These are phyloP conservation scores for Agriopis marginaria DNA, from an alignment of 2,888 invertebrate genomes.

Conservation along the genomic window DNA sequence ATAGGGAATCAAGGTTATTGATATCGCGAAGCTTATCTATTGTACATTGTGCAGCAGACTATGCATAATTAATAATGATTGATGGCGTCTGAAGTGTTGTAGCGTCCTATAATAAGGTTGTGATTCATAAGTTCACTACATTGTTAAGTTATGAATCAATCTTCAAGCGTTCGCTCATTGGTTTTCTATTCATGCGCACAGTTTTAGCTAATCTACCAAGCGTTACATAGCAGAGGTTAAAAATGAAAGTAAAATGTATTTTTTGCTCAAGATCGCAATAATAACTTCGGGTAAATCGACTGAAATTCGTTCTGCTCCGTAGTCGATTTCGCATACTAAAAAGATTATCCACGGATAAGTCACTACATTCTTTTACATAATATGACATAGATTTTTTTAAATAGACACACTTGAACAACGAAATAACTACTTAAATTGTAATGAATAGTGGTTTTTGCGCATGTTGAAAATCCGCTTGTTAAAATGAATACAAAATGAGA, in stretches of 20 bases:
- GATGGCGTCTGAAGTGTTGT: constrained; percentile 38
- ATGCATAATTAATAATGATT: constrained; percentile 51
- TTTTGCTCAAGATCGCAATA: not conserved
- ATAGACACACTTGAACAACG: constrained; percentile 10
- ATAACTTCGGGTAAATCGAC: not conserved
- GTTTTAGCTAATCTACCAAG: not conserved
- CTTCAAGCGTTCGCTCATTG: constrained; percentile 11
- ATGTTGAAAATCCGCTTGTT: constrained; percentile 1
- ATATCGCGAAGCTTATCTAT: constrained; percentile 8
- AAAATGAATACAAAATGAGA: constrained; percentile 5
- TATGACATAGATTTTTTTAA: not conserved
- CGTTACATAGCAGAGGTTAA: not conserved
- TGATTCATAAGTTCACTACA: constrained; percentile 41
- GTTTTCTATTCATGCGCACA: not conserved
- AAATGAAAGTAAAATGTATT: not conserved
- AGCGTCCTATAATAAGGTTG: constrained; percentile 38
- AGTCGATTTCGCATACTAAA: not conserved
- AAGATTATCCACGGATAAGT: constrained; percentile 9
- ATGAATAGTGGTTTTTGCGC: constrained; percentile 7
- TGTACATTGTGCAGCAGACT: constrained; percentile 20
- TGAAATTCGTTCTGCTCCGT: not conserved
- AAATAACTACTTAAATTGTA: too few species aligned
- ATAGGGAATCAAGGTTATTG: constrained; percentile 6
- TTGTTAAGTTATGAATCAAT: constrained; percentile 33
- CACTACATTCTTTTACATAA: not conserved